Evolutionary conservation across 2,797 vertebrate species (phyloP).

Genomic region (Cyclopterus lumpus): DNA sequence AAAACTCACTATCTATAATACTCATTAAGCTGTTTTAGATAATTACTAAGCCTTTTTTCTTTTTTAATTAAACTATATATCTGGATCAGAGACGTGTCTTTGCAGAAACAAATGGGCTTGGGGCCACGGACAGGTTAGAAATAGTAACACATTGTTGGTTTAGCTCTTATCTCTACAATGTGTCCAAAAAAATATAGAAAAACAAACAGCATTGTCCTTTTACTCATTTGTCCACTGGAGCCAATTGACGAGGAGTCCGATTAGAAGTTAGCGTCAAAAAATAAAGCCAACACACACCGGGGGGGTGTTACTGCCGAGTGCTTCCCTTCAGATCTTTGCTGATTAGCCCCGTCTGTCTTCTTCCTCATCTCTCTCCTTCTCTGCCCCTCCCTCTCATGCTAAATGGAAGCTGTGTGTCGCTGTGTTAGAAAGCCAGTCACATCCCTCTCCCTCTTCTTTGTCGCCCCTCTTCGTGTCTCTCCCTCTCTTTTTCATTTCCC

Average conservation of each 20-base stretch:
- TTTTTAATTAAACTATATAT: not conserved
- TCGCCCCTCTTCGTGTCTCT: constrained; percentile 74
- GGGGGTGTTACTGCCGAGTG: constrained; percentile 43
- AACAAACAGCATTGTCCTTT: not conserved
- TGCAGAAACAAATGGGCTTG: not conserved
- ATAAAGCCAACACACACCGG: constrained; percentile 11
- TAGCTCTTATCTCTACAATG: not conserved
- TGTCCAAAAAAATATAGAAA: constrained; percentile 3
- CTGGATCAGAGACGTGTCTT: not conserved
- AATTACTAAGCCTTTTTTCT: not conserved
- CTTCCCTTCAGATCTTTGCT: constrained; percentile 69
- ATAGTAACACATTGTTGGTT: not conserved
- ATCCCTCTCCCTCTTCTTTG: constrained; percentile 81
- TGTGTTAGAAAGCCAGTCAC: constrained; percentile 86
- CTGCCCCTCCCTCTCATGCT: constrained; percentile 73
- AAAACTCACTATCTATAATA: not conserved
- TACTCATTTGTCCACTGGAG: constrained; percentile 14
- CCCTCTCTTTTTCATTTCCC: constrained; percentile 66
- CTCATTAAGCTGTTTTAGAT: not conserved
- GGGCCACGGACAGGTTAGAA: not conserved
- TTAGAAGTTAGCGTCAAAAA: constrained; percentile 38
- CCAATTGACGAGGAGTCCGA: constrained; percentile 37
- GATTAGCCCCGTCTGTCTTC: constrained; percentile 71
- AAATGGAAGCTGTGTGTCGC: constrained; percentile 86
- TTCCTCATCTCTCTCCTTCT: constrained; percentile 59